phyloP scores from a whole-genome alignment of 2,888 invertebrate genomes.

The Abscondita cerata region DNA sequence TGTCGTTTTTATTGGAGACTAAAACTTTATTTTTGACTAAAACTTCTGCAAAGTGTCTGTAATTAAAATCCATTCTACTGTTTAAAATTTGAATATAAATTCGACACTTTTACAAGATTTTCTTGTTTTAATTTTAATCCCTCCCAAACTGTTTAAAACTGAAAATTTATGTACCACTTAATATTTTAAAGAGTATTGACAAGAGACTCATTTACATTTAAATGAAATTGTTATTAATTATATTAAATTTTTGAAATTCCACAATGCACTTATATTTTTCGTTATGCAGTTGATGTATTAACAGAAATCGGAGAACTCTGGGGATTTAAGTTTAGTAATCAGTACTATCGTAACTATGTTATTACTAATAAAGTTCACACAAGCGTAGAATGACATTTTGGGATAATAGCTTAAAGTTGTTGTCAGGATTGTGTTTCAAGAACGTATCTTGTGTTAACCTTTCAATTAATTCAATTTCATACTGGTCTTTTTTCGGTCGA shows the following conservation, averaged over 20 bases:
- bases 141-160: conserved; percentile 1
- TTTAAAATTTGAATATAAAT: conserved; percentile 3
- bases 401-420: too few relatives aligned
- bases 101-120: conserved; percentile 4
- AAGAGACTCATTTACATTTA: background rate
- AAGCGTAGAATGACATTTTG: too few relatives aligned
- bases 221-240: background rate
- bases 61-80: conserved; percentile 7
- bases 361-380: too few relatives aligned
- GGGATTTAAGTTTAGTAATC: too few relatives aligned
- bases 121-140: conserved; percentile 1
- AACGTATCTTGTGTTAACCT: too few relatives aligned
- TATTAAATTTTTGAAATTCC: background rate
- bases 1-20: too few relatives aligned
- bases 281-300: too few relatives aligned
- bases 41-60: conserved; percentile 1
- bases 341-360: too few relatives aligned
- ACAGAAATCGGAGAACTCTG: too few relatives aligned
- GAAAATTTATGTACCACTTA: background rate
- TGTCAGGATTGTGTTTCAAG: too few relatives aligned
- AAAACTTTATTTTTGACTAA: background rate
- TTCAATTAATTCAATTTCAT: too few relatives aligned
- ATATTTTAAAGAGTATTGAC: background rate
- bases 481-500: too few relatives aligned
- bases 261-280: background rate